A percentile compares a stretch with the other conserved stretches of the same genome.
phyloP scores from a whole-genome alignment of 1,140 invertebrate genomes.

The Acromyrmex heyeri region DNA sequence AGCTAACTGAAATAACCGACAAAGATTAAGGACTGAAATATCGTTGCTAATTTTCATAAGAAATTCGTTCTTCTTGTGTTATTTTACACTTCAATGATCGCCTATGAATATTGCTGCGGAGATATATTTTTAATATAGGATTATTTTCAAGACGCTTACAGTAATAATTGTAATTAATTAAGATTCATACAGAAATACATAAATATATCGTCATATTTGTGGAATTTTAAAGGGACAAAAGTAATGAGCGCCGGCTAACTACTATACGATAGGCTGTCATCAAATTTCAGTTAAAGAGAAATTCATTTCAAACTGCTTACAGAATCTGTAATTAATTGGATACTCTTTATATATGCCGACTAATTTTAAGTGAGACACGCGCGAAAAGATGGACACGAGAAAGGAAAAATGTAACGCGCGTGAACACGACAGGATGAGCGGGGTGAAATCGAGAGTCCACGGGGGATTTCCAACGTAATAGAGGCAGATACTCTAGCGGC shows the following conservation, averaged over 20 bases:
- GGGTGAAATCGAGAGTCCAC: conserved; percentile 70
- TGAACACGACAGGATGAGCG: conserved; percentile 43
- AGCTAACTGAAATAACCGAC: conserved; percentile 43
- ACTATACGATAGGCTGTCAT: background rate
- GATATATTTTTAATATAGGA: background rate
- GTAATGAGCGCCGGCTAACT: background rate
- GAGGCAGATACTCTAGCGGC: conserved; percentile 79
- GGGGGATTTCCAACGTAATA: conserved; percentile 83
- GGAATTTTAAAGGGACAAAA: background rate
- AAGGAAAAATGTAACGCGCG: conserved; percentile 64
- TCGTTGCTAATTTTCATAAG: conserved; percentile 47
- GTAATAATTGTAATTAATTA: conserved; percentile 5
- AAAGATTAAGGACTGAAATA: conserved; percentile 29
- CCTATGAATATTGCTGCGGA: background rate
- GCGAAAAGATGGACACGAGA: conserved; percentile 12
- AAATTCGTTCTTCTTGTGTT: background rate
- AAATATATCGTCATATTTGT: background rate
- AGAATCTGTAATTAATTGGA: conserved; percentile 31
- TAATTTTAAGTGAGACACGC: conserved; percentile 24
- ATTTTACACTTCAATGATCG: background rate
- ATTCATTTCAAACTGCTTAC: conserved; percentile 6
- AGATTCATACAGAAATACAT: background rate
- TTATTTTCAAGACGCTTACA: background rate
- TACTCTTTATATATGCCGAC: background rate
- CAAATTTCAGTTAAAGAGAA: conserved; percentile 30